Percentiles rank a stretch among this genome's conserved stretches.
phyloP scores from a whole-genome alignment of 1,140 invertebrate species.

The Drosophila funebris region DNA sequence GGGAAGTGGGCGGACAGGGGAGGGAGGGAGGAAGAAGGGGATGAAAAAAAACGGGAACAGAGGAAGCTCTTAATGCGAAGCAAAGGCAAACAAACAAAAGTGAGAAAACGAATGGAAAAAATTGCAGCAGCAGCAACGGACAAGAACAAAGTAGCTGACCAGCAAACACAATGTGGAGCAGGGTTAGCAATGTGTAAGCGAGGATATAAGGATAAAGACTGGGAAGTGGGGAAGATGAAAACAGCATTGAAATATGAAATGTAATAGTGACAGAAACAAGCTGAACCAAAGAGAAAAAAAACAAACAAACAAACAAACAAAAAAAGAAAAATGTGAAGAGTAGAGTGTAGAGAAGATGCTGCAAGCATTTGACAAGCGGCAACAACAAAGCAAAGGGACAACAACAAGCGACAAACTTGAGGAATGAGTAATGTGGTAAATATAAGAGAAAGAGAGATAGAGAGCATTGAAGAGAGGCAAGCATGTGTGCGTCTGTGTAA shows the following conservation, averaged over 20 bases:
- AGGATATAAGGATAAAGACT: neutral
- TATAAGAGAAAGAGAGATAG: conserved; percentile 25
- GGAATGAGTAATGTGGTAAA: conserved; percentile 38
- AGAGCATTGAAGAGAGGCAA: neutral
- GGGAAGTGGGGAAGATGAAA: neutral
- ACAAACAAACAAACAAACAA: too few relatives aligned
- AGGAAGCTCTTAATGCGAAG: conserved; percentile 14
- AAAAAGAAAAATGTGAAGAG: conserved; percentile 17
- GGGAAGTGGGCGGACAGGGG: too few relatives aligned
- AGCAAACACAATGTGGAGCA: conserved; percentile 10
- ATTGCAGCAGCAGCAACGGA: conserved; percentile 5
- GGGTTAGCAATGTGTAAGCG: neutral
- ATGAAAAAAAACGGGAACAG: too few relatives aligned
- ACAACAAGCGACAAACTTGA: conserved; percentile 29
- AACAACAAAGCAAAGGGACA: conserved; percentile 10
- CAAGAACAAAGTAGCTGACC: conserved; percentile 9
- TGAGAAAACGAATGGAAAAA: conserved; percentile 4
- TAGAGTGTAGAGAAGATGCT: conserved; percentile 3
- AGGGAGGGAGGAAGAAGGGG: neutral
- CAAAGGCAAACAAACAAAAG: conserved; percentile 36
- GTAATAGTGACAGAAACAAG: conserved; percentile 77
- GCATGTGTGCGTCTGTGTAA: neutral
- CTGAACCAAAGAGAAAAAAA: too few relatives aligned
- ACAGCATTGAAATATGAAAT: conserved; percentile 71
- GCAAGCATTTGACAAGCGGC: conserved; percentile 59